Percentiles rank a stretch among this genome's conserved stretches.
Evolutionary conservation across 2,888 invertebrate genomes (phyloP).

Genomic region (Andrena chrysosceles): DNA sequence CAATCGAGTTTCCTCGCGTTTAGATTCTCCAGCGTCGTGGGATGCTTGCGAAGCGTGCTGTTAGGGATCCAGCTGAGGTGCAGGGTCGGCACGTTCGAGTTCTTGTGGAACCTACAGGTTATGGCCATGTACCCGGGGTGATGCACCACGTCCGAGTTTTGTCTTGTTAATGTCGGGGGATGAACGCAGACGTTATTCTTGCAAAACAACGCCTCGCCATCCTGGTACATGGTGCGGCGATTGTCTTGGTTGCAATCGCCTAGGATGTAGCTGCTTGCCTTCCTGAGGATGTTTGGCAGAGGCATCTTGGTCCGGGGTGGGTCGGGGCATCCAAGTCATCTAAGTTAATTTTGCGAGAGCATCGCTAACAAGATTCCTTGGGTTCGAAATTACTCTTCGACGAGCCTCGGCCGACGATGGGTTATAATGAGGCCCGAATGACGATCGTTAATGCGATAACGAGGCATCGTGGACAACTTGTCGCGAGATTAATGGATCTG

Average conservation of each 20-base stretch:
- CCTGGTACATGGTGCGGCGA: slow-evolving; percentile 88
- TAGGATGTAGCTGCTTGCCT: slow-evolving; percentile 92
- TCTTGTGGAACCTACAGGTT: slow-evolving; percentile 92
- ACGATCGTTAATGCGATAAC: slow-evolving; percentile 27
- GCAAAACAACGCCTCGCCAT: slow-evolving; percentile 94
- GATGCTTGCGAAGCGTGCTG: slow-evolving; percentile 94
- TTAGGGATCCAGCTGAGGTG: slow-evolving; percentile 98
- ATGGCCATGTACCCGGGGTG: slow-evolving; percentile 97
- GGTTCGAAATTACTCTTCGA: background rate
- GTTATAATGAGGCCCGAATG: slow-evolving; percentile 2
- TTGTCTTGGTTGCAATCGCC: slow-evolving; percentile 89
- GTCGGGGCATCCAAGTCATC: slow-evolving; percentile 39
- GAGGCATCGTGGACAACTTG: slow-evolving; percentile 1
- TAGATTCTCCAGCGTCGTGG: slow-evolving; percentile 89
- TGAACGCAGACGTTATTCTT: slow-evolving; percentile 99
- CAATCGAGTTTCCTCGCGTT: slow-evolving; percentile 79
- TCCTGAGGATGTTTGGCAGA: slow-evolving; percentile 90
- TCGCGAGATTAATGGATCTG: background rate
- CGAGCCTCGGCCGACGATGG: background rate
- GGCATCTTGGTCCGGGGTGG: slow-evolving; percentile 87
- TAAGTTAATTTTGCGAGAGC: slow-evolving; percentile 34
- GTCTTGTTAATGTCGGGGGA: slow-evolving; percentile 93
- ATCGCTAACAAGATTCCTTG: background rate
- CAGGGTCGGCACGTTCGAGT: slow-evolving; percentile 91
- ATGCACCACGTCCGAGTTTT: slow-evolving; percentile 93